Evolutionary conservation across 1,140 invertebrate genomes (phyloP).

Genomic region (Drosophila melanica): DNA sequence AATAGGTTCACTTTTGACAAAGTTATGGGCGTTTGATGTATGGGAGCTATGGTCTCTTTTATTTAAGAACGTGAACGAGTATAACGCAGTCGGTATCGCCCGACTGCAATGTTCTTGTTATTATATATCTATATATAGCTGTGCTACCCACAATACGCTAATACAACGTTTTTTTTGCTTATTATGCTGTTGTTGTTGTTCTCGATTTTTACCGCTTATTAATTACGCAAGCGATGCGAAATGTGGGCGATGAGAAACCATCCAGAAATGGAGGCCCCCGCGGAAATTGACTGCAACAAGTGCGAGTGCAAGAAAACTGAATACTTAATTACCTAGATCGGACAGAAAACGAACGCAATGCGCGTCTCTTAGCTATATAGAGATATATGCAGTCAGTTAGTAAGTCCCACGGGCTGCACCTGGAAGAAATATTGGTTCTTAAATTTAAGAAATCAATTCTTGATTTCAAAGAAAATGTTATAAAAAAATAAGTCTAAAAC

Average conservation of each 20-base stretch:
- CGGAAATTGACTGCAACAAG: constrained; percentile 29
- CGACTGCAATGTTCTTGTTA: too few relatives aligned
- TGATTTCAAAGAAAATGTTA: too few relatives aligned
- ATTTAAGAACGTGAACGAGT: too few relatives aligned
- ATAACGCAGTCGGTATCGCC: too few relatives aligned
- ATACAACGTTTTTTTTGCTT: constrained; percentile 19
- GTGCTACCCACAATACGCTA: background rate
- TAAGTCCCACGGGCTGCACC: constrained; percentile 13
- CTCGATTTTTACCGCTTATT: constrained; percentile 24
- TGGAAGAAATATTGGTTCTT: too few relatives aligned
- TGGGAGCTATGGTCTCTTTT: too few relatives aligned
- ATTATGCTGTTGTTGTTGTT: constrained; percentile 14
- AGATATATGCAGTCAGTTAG: constrained; percentile 25
- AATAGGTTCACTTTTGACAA: too few relatives aligned
- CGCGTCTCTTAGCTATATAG: constrained; percentile 6
- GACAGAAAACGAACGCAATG: constrained; percentile 8
- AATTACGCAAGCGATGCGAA: constrained; percentile 46
- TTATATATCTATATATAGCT: background rate
- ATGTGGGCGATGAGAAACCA: constrained; percentile 22
- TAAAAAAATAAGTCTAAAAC: too few relatives aligned
- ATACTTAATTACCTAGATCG: constrained; percentile 45
- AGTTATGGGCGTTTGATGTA: too few relatives aligned
- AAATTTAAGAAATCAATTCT: too few relatives aligned
- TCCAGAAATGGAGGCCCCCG: background rate
- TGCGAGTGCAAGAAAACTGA: constrained; percentile 46